phyloP scores from a whole-genome alignment of 2,888 invertebrate genomes.

The Ramazzottius varieornatus region DNA sequence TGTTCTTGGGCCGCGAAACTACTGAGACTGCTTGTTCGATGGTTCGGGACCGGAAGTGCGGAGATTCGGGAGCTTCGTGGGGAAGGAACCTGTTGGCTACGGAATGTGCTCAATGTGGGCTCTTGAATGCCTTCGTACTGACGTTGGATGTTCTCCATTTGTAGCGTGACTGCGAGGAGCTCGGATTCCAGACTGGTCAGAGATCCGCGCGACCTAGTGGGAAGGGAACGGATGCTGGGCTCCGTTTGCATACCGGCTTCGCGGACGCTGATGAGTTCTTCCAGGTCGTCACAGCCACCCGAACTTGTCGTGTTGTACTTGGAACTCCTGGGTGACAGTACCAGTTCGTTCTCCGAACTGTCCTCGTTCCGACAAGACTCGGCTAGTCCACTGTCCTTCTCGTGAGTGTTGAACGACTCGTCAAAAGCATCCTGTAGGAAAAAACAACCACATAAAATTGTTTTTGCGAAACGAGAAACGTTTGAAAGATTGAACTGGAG shows the following conservation, averaged over 20 bases:
- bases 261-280: background rate
- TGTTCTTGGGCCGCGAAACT: too few relatives aligned
- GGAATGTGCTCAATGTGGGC: too few relatives aligned
- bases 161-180: background rate
- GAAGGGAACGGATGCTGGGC: background rate
- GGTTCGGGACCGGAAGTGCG: background rate
- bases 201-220: background rate
- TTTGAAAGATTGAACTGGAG: too few relatives aligned
- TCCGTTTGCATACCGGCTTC: slow-evolving; percentile 1
- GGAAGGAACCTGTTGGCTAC: background rate
- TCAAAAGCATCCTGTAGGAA: background rate
- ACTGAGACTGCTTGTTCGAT: too few relatives aligned
- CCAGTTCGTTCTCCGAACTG: slow-evolving; percentile 18
- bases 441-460: background rate
- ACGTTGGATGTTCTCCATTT: background rate
- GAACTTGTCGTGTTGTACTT: slow-evolving; percentile 1
- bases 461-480: background rate
- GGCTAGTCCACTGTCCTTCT: slow-evolving; percentile 23
- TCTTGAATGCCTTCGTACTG: background rate
- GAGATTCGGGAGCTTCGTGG: background rate
- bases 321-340: background rate
- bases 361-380: slow-evolving; percentile 22
- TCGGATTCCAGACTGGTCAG: background rate
- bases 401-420: slow-evolving; percentile 10
- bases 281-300: background rate